Evolutionary conservation across 1,140 invertebrate genomes (phyloP).

Genomic region (Aphidius gifuensis): DNA sequence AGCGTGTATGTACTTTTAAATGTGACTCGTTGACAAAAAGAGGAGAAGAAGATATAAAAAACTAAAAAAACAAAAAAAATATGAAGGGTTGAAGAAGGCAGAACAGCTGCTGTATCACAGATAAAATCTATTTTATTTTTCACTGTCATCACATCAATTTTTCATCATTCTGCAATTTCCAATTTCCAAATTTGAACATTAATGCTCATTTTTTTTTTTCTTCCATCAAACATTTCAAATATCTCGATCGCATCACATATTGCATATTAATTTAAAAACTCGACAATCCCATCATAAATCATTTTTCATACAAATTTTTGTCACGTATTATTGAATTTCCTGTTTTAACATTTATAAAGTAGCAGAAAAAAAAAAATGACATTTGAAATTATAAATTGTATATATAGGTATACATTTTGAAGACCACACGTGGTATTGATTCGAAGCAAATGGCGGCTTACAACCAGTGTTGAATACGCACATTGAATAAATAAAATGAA

Average conservation of each 20-base stretch:
- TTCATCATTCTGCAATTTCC: too few relatives aligned
- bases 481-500: constrained; percentile 3
- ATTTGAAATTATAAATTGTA: constrained; percentile 4
- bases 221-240: too few relatives aligned
- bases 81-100: neutral
- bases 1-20: neutral
- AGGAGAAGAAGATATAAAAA: constrained; percentile 31
- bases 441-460: constrained; percentile 8
- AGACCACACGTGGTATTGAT: neutral
- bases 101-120: constrained; percentile 9
- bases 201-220: too few relatives aligned
- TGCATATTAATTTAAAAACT: too few relatives aligned
- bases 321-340: too few relatives aligned
- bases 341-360: neutral
- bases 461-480: neutral
- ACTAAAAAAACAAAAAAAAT: neutral
- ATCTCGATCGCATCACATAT: too few relatives aligned
- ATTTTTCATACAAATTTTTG: too few relatives aligned
- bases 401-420: neutral
- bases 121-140: neutral
- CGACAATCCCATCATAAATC: too few relatives aligned
- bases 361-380: neutral
- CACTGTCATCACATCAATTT: too few relatives aligned
- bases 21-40: constrained; percentile 20
- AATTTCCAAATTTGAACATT: too few relatives aligned